A percentile compares a stretch with the other conserved stretches of the same genome.
Conservation (phyloP, 2,888 invertebrate species). For the Synergus itoensis region DNA sequence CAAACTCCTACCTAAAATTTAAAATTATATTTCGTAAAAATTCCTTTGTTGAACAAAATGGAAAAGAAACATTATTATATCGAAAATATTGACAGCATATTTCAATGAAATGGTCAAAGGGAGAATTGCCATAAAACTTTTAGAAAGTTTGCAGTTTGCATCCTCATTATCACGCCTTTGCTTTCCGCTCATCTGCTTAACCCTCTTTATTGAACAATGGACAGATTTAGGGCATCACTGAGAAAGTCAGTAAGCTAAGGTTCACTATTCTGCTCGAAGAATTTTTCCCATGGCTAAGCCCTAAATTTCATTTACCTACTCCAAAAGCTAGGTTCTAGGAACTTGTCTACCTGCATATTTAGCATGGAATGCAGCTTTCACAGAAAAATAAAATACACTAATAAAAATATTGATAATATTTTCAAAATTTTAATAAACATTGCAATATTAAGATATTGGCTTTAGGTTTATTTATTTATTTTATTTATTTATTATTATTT, state of each 20-base stretch:
- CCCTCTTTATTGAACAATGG: neutral
- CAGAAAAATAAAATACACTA: too few species aligned
- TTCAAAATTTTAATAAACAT: too few species aligned
- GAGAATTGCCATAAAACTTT: neutral
- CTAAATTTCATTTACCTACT: neutral
- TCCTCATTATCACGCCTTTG: neutral
- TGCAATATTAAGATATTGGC: too few species aligned
- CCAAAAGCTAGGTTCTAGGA: too few species aligned
- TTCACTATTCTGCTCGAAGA: neutral
- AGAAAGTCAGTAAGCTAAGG: neutral
- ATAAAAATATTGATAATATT: too few species aligned
- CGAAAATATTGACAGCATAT: neutral
- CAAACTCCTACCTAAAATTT: constrained; percentile 54
- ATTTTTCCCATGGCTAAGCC: neutral
- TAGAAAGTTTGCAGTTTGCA: neutral
- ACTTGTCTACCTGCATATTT: too few species aligned
- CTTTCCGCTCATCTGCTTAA: neutral
- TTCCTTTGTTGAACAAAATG: neutral
- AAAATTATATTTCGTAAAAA: neutral
- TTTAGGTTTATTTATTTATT: too few species aligned
- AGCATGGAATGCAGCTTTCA: too few species aligned
- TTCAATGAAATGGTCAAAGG: neutral
- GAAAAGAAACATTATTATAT: neutral
- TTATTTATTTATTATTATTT: too few species aligned
- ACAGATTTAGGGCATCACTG: neutral